Base-by-base conservation (phyloP, 2,113 vertebrate species). In the Ascaphus truei region DNA sequence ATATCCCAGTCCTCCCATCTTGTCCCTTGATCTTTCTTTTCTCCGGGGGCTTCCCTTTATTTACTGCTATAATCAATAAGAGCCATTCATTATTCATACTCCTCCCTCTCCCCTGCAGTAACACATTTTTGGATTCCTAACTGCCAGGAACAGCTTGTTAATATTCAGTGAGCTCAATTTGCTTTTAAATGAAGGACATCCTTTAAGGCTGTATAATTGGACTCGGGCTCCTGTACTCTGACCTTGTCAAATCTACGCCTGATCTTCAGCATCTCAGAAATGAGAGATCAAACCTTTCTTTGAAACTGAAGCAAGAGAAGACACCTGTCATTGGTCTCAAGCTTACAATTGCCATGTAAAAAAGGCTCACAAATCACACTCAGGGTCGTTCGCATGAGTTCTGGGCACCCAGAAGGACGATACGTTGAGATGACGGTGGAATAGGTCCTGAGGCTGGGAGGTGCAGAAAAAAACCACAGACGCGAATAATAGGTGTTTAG, bases 201-300 rank as follows among this genome's bases (percentile, higher is more conserved):
- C 69, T 60, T 73, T 56, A 79, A 78, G 43, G 56, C 37, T 15
- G 73, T 47, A 74, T 85, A 87, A 86, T 80, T 84, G 77, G 80
- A 73, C 64, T 60, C 59, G 0, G 0, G 52, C 68, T 75, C 79
- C 43, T 0, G 78, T 0, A 45, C 29, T 73, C 76, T 71, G 76
- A 80, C 75, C 77, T 78, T 48, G 78, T 83, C 73, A 77, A 75
- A 68, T 27, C 50, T 5, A 2, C 15, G 67, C 41, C 3, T 20
- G 18, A 41, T 52, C 62, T 52, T 30, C 15, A 7, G 58, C 63
- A 52, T 64, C 67, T 75, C 1, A 0, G 63, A 0, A 0, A 31
- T 3, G 56, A 60, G 56, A 68, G 67, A 62, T 75, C 62, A 75
- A 75, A 48, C 16, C 50, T 30, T 4, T 59, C 61, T 79, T 77